phyloP scores from a whole-genome alignment of 2,888 invertebrate genomes.

The Uropetala carovei region DNA sequence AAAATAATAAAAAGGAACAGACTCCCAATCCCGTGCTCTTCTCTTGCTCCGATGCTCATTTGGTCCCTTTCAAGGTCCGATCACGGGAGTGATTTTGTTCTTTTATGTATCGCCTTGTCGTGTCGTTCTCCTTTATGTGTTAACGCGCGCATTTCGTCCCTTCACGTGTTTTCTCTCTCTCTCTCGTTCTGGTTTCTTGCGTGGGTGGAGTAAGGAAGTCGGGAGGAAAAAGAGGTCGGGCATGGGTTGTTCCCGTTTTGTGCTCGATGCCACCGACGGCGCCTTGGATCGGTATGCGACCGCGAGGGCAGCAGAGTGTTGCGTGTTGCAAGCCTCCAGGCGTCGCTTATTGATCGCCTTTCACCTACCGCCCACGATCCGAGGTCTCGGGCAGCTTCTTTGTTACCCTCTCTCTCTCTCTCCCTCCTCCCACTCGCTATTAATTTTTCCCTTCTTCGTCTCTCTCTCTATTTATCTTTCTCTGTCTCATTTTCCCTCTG shows the following conservation, averaged over 20 bases:
- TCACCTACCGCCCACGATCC: conserved; percentile 2
- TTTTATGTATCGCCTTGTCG: background rate
- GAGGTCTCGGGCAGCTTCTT: background rate
- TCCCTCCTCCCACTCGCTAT: background rate
- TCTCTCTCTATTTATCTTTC: background rate
- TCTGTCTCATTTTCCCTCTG: background rate
- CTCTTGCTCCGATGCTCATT: too few relatives aligned
- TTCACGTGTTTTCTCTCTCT: background rate
- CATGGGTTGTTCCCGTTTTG: too few relatives aligned
- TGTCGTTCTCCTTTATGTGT: background rate
- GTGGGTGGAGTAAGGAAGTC: too few relatives aligned
- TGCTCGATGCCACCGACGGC: background rate
- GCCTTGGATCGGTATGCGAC: conserved; percentile 31
- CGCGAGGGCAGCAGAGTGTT: conserved; percentile 38
- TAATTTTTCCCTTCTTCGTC: background rate
- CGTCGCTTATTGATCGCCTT: conserved; percentile 43
- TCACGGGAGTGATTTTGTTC: too few relatives aligned
- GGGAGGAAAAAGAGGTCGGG: too few relatives aligned
- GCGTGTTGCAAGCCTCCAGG: conserved; percentile 62
- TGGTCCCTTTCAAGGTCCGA: too few relatives aligned
- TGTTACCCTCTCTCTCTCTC: background rate
- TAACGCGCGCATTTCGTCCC: background rate
- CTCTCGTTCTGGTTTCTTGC: too few relatives aligned
- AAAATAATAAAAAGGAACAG: too few relatives aligned
- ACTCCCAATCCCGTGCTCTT: too few relatives aligned